Base-by-base conservation (phyloP, 37 sponge, comb jelly and placozoan species). In the Spongilla lacustris region DNA sequence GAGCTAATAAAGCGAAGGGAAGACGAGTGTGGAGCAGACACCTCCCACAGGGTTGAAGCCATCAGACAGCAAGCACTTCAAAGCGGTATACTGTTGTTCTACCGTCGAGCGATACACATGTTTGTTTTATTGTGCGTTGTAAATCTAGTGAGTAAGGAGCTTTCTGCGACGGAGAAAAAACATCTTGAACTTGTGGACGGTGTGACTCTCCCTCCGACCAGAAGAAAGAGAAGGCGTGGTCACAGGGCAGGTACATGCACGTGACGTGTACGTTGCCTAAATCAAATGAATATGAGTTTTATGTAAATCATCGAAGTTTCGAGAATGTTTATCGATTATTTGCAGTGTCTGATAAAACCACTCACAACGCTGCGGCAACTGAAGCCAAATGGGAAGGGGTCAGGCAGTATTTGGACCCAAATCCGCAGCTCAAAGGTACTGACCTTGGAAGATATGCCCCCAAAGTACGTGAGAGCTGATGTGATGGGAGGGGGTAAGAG, bases 351-450 rank as follows among this genome's bases (percentile, higher is more conserved):
- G 26, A 76, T 0, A 38, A 33, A 48, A 8, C 58, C 58, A 58
- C 41, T 6, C 41, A 46, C 4, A 33, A 17, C 30, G 8, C 23
- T 6, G 50, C 21, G 17, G 23, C 25, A 32, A 37, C 41, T 22
- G 78, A 81, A 25, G 68, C 14, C 29, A 37, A 76, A 68, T 93
- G 94, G 94, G 38, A 71, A 4, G 84, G 81, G 36, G 58, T 93
- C 2, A 86, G 75, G 34, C 38, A 83, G n/a, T 93, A 84, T 50
- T 41, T 87, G 30, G 91, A 93, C 50, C 91, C 91, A 24, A 93
- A 93, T 30, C 90, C 93, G 36, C 93, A 93, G 48, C 82, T 93
- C 36, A 87, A 70, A 28, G 88, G 85, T 0, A 50, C 71, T 67
- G 85, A 80, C 36, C 79, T 37, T 2, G 85, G 89, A 23, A 72